Percentiles rank a stretch among this genome's conserved stretches.
Evolutionary conservation across 2,113 vertebrate genomes (phyloP).

Genomic region (Bubo blakistoni): DNA sequence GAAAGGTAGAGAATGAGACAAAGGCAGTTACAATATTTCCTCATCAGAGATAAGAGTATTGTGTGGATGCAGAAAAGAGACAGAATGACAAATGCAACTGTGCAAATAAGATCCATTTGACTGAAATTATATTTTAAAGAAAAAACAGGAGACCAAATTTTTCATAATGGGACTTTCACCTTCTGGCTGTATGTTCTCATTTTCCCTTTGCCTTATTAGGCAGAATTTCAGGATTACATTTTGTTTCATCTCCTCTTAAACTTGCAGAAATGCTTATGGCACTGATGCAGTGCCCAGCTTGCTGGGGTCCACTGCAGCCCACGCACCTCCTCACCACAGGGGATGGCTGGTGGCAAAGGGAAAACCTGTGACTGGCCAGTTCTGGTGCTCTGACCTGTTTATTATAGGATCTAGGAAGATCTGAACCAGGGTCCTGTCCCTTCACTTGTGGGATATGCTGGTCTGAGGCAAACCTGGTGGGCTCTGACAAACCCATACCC

Average conservation of each 20-base stretch:
- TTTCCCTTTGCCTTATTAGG: background rate
- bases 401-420: background rate
- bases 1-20: constrained; percentile 27
- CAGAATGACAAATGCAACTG: constrained; percentile 33
- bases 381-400: background rate
- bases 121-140: constrained; percentile 54
- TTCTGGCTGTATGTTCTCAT: constrained; percentile 30
- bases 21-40: constrained; percentile 38
- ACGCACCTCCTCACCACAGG: fast-evolving
- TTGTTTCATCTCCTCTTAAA: constrained; percentile 4
- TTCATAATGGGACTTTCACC: constrained; percentile 35
- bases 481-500: background rate
- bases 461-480: background rate
- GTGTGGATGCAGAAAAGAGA: background rate
- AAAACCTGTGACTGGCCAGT: fast-evolving
- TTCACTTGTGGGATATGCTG: background rate
- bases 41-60: constrained; percentile 32
- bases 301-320: background rate
- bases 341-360: background rate
- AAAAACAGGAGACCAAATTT: constrained; percentile 31
- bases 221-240: constrained; percentile 12
- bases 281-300: fast-evolving
- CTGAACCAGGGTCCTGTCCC: background rate
- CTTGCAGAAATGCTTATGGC: background rate
- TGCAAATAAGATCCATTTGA: constrained; percentile 46